phyloP scores from a whole-genome alignment of 1,140 invertebrate species.

The Orchestia grillus region DNA sequence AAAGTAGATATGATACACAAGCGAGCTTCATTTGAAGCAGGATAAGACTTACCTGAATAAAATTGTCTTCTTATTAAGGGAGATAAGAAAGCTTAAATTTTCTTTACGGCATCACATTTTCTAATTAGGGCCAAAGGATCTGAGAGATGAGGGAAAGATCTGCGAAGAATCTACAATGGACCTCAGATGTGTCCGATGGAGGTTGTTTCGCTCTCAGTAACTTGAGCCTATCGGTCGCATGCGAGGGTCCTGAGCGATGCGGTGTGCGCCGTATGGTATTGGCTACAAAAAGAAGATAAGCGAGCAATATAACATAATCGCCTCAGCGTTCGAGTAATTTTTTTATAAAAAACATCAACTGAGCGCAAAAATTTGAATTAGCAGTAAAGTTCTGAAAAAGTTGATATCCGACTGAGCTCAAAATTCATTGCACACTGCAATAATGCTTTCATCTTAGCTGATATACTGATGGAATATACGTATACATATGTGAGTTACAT shows the following conservation, averaged over 20 bases:
- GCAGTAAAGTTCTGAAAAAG: not conserved
- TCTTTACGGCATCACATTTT: conserved; percentile 27
- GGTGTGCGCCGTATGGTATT: not conserved
- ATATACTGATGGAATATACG: not conserved
- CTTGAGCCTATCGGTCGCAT: not conserved
- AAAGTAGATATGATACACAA: not conserved
- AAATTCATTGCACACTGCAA: not conserved
- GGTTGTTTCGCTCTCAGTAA: not conserved
- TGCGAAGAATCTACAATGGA: not conserved
- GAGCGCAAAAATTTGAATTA: not conserved
- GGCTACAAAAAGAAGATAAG: not conserved
- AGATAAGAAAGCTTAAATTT: not conserved
- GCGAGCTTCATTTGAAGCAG: not conserved
- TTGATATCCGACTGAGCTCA: not conserved
- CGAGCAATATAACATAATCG: not conserved
- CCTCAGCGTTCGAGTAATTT: not conserved
- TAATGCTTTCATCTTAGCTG: not conserved
- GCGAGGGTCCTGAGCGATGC: not conserved
- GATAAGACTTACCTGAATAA: not conserved
- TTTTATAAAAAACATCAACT: not conserved
- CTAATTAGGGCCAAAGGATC: conserved; percentile 29
- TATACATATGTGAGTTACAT: not conserved
- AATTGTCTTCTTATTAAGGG: not conserved
- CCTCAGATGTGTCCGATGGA: conserved; percentile 11
- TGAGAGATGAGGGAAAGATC: not conserved